phyloP scores from a whole-genome alignment of 2,888 invertebrate genomes.

The Platycheirus albimanus region DNA sequence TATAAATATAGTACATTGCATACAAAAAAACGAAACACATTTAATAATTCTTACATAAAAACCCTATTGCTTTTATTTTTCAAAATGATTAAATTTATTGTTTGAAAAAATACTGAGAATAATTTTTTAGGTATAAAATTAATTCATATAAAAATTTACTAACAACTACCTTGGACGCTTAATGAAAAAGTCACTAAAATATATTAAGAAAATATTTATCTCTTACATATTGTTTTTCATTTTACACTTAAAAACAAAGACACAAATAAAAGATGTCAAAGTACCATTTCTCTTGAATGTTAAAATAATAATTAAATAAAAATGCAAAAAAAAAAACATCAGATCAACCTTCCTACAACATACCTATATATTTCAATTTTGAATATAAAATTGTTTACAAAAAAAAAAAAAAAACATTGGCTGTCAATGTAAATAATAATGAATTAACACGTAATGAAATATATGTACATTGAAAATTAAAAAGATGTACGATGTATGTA shows the following conservation, averaged over 20 bases:
- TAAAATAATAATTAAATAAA: conserved; percentile 35
- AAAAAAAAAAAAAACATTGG: conserved; percentile 27
- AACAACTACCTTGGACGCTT: conserved; percentile 48
- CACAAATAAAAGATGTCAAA: conserved; percentile 37
- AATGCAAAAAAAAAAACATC: conserved; percentile 31
- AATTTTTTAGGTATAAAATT: background rate
- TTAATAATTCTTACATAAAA: too few relatives aligned
- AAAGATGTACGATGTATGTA: conserved; percentile 52
- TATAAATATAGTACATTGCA: too few relatives aligned
- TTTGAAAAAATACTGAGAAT: conserved; percentile 18
- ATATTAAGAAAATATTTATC: conserved; percentile 32
- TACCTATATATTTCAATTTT: conserved; percentile 33
- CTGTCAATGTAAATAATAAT: conserved; percentile 39
- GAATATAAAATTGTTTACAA: conserved; percentile 6
- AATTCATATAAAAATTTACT: conserved; percentile 31
- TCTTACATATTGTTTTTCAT: conserved; percentile 38
- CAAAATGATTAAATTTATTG: too few relatives aligned
- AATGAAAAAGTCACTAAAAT: conserved; percentile 43
- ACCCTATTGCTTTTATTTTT: too few relatives aligned
- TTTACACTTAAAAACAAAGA: conserved; percentile 33
- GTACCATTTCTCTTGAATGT: conserved; percentile 34
- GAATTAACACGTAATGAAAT: conserved; percentile 50
- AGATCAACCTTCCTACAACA: conserved; percentile 51
- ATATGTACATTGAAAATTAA: conserved; percentile 34
- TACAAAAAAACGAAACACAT: too few relatives aligned